Percentiles rank a stretch among this genome's conserved stretches.
Evolutionary conservation across 2,888 invertebrate species (phyloP).

Genomic region (Eupithecia subumbrata): DNA sequence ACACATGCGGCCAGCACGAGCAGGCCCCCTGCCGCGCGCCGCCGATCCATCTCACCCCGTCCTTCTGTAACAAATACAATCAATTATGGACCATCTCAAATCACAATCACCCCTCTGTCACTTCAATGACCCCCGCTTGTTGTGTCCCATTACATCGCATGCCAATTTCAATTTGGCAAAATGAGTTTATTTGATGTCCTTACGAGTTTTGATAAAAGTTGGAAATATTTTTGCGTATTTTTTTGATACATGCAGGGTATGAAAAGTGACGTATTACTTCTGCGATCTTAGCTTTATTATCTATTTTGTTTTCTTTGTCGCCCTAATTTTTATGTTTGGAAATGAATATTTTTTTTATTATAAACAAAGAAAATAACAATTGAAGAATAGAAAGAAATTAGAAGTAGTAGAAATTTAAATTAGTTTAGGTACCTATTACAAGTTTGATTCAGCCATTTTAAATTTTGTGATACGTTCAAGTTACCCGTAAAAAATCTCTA

Average conservation of each 20-base stretch:
- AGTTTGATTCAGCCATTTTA: not conserved
- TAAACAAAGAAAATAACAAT: not conserved
- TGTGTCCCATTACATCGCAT: conserved; percentile 26
- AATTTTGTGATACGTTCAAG: not conserved
- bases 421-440: not conserved
- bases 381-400: not conserved
- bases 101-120: conserved; percentile 38
- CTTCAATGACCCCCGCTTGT: conserved; percentile 20
- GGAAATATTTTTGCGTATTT: not conserved
- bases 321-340: not conserved
- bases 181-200: conserved; percentile 16
- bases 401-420: not conserved
- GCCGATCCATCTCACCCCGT: conserved; percentile 80
- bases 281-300: not conserved
- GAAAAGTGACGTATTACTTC: not conserved
- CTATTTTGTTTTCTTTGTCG: not conserved
- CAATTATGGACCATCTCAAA: conserved; percentile 47
- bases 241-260: not conserved
- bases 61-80: conserved; percentile 74
- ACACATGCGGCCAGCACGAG: conserved; percentile 81
- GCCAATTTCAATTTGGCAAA: conserved; percentile 26
- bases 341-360: too few species aligned
- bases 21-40: conserved; percentile 82
- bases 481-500: not conserved
- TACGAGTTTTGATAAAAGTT: conserved; percentile 10